A percentile compares a stretch with the other conserved stretches of the same genome.
phyloP scores from a whole-genome alignment of 2,797 vertebrate species.

The Rhinogobio ventralis region DNA sequence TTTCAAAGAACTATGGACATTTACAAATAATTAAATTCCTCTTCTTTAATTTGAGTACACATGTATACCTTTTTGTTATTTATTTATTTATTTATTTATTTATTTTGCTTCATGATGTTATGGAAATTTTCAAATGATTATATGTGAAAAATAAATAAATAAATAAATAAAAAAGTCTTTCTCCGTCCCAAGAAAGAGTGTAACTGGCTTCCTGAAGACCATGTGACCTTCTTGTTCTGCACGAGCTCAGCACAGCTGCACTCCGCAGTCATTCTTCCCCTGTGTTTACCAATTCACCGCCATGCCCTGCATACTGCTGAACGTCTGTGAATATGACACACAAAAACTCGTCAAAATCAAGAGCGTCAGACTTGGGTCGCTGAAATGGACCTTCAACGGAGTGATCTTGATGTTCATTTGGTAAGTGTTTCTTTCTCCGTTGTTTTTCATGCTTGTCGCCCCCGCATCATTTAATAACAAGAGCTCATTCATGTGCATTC shows the following conservation, averaged over 20 bases:
- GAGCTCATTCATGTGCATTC: background rate
- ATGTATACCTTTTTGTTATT: no score
- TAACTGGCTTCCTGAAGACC: constrained; percentile 1
- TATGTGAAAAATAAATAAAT: no score
- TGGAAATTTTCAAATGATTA: no score
- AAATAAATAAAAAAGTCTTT: background rate
- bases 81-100: no score
- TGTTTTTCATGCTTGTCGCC: constrained; percentile 26
- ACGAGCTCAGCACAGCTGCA: background rate
- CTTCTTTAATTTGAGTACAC: no score
- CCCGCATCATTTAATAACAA: constrained; percentile 21
- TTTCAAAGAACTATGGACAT: no score
- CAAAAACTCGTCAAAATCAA: constrained; percentile 78
- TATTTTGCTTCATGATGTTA: no score
- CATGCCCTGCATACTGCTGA: constrained; percentile 66
- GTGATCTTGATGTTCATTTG: constrained; percentile 75
- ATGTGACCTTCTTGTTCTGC: constrained; percentile 27
- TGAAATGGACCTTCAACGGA: constrained; percentile 78
- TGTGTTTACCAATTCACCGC: constrained; percentile 1
- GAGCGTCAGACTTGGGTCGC: constrained; percentile 76
- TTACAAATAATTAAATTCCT: no score
- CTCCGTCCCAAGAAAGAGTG: constrained; percentile 3
- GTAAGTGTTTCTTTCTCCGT: constrained; percentile 71
- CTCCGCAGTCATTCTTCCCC: background rate
- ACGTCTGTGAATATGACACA: constrained; percentile 79